Evolutionary conservation across 2,888 invertebrate species (phyloP), one percentile per base, ranked within the genome.

Genomic region (Thecophora atra): DNA sequence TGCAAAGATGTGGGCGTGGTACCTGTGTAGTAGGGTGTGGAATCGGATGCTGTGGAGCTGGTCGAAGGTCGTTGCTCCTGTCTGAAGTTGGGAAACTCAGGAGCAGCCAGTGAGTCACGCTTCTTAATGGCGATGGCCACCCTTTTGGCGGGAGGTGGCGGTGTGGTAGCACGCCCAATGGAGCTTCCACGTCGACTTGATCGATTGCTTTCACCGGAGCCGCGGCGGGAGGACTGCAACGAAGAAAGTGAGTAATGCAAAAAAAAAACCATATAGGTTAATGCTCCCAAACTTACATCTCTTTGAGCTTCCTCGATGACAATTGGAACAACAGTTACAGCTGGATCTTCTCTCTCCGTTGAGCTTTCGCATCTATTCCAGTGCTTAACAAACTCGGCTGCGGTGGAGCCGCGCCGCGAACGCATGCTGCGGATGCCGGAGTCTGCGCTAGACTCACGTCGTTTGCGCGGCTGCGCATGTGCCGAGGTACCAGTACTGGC

Each of bases 371-470:
- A 91, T 73, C 91, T 88, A 66, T 92, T 88, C 92, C 92, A 94
- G 26, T 91, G 87, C 73, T 89, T 91, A 0, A 92, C 91, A 73
- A 94, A 90, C 79, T 95, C 94, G 13, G 91, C 89, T 21, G 89
- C 90, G 84, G 91, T 91, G 88, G 94, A 94, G 79, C 94, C 93
- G 13, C 93, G 89, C 17, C 94, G 89, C 3, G 93, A 92, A 70
- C 91, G 90, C 83, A 91, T 91, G 30, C 93, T 92, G 81, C 93
- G 91, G 76, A 94, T 92, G 65, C 94, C 94, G 0, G 94, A 93
- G 85, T 95, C 95, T 62, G 94, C 95, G 73, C 94, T 95, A 28
- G 95, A 95, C 83, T 96, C 95, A 67, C 95, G 89, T n/a, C 95
- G 89, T 81, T 94, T 94, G 47, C 93, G 88, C 8, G 89, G 89